A percentile compares a stretch with the other conserved stretches of the same genome.
phyloP scores from a whole-genome alignment of 2,113 vertebrate genomes.

The Cricetomys ansorgei region DNA sequence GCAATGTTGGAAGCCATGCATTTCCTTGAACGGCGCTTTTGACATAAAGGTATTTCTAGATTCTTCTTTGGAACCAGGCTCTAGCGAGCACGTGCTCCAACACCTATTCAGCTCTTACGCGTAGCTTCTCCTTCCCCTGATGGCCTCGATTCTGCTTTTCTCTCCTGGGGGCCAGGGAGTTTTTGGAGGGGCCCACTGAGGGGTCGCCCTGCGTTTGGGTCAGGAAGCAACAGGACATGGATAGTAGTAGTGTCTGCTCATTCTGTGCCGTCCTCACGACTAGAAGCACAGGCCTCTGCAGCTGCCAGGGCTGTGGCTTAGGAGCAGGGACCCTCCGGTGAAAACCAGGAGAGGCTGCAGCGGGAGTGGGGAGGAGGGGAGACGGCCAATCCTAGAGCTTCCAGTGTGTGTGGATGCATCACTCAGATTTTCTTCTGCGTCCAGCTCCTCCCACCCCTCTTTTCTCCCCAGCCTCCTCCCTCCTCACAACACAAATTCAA shows the following conservation, averaged over 20 bases:
- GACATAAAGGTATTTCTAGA: not conserved
- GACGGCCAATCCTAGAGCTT: not conserved
- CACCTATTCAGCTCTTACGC: not conserved
- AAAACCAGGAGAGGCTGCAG: not conserved
- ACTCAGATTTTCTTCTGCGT: not conserved
- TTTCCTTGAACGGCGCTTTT: not conserved
- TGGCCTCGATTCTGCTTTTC: not conserved
- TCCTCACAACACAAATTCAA: not conserved
- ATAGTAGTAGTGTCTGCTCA: accelerated
- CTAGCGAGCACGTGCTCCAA: not conserved
- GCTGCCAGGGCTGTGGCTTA: not conserved
- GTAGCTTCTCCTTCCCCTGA: not conserved
- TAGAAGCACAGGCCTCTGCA: not conserved
- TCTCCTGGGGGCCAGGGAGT: not conserved
- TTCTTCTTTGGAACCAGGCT: not conserved
- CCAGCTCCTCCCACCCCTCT: not conserved
- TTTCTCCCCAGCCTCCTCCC: too few relatives aligned
- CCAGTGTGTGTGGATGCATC: not conserved
- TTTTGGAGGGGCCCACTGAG: not conserved
- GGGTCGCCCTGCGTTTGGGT: not conserved
- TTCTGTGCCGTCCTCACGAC: not conserved
- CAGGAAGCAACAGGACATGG: not conserved
- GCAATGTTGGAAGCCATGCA: not conserved
- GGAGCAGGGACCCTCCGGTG: not conserved
- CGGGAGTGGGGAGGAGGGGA: not conserved